Base-by-base conservation (phyloP, 2,888 invertebrate genomes). In the Stenoptilia bipunctidactyla region DNA sequence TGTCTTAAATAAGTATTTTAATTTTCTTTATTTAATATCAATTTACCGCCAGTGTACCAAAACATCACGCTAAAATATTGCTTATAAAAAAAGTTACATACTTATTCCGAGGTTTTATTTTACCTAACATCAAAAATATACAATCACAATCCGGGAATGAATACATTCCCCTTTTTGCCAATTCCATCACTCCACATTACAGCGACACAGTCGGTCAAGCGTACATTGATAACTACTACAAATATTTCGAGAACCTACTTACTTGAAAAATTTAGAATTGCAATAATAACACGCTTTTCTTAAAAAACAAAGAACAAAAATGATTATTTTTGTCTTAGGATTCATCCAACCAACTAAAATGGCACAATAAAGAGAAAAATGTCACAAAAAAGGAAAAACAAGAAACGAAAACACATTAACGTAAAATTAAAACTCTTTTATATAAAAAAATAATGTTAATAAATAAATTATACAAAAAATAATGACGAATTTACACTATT, bases 161-260 rank as follows among this genome's bases (percentile, higher is more conserved):
- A 20, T 20, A n/a, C 20, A 3, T 8, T 20, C 20, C 20, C 20
- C 20, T 20, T 20, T 20, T 20, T 20, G 8, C 20, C 20, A 20
- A 20, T 20, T 20, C 20, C 20, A 5, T 8, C 3, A 5, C 20
- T 5, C 20, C 20, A 20, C 8, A 5, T 20, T 8, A 20, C 30
- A 12, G 30, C 30, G 30, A 12, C 13, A 8, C 61, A 51, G 53
- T 52, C 55, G 56, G 61, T 58, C 60, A 82, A 82, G 82, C 82
- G 71, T 71, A 82, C 82, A 82, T 72, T 69, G 79, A 82, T 70
- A 66, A 77, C 77, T 80, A 80, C 61, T 69, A 66, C 73, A 74
- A 79, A 77, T 76, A 76, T 74, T 12, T 73, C 61, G 69, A 73
- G 62, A 72, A 68, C 61, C 75, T 77, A 82, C 61, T 74, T 77